Conservation (phyloP, 1,140 invertebrate species). For the Leptoteleia sp. region DNA sequence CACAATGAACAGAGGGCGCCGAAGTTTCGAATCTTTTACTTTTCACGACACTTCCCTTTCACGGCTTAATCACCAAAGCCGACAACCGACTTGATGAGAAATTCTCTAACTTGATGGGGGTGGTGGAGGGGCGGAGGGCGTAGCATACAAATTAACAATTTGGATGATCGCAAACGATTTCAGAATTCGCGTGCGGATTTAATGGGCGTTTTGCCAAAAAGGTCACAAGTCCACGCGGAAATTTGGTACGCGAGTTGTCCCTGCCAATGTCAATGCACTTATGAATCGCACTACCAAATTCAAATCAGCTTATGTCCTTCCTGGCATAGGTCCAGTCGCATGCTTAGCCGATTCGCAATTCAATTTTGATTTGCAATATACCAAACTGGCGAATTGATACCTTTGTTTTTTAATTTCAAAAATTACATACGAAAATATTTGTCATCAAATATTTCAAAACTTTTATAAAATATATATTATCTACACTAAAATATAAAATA, state of each 20-base stretch:
- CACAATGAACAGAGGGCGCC: constrained; percentile 37
- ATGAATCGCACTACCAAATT: constrained; percentile 35
- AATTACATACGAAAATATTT: no score
- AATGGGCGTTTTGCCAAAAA: constrained; percentile 26
- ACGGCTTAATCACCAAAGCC: constrained; percentile 36
- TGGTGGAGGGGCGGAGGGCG: no score
- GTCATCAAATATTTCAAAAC: no score
- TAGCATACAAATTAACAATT: constrained; percentile 26
- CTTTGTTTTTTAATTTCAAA: no score
- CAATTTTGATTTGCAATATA: no score
- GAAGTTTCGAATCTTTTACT: constrained; percentile 43
- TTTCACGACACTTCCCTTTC: constrained; percentile 44
- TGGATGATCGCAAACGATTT: constrained; percentile 22
- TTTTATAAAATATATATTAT: no score
- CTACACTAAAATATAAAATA: no score
- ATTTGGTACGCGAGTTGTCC: constrained; percentile 21
- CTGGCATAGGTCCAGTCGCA: constrained; percentile 21
- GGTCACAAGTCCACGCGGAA: constrained; percentile 28
- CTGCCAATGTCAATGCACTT: constrained; percentile 37
- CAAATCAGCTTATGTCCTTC: constrained; percentile 45
- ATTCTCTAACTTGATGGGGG: constrained; percentile 13
- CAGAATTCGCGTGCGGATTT: no score
- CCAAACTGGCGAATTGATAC: no score
- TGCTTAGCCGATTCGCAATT: constrained; percentile 12
- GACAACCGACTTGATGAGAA: constrained; percentile 27